phyloP scores from a whole-genome alignment of 2,797 vertebrate species.

The Microchirus variegatus region DNA sequence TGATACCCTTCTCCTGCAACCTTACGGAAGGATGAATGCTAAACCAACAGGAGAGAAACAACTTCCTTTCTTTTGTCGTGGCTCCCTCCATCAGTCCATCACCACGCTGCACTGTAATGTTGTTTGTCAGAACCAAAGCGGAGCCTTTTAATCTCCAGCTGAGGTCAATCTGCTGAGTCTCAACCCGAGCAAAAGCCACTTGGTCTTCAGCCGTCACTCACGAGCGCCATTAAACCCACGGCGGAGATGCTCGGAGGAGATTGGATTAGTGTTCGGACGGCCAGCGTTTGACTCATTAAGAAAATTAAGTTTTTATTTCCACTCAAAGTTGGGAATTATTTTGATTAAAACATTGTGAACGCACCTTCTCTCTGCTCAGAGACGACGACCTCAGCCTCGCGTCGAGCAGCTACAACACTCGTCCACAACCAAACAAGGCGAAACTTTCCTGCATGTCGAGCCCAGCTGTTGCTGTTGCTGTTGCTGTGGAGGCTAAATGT shows the following conservation, averaged over 20 bases:
- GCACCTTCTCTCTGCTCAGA: not conserved
- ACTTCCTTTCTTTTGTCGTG: constrained; percentile 37
- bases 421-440: constrained; percentile 53
- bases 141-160: constrained; percentile 29
- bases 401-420: constrained; percentile 29
- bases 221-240: constrained; percentile 44
- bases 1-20: not conserved
- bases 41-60: constrained; percentile 3
- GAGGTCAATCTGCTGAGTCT: constrained; percentile 38
- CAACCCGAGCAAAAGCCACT: constrained; percentile 34
- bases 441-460: constrained; percentile 73
- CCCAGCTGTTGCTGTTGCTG: constrained; percentile 69
- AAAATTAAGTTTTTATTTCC: constrained; percentile 47
- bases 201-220: constrained; percentile 72
- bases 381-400: constrained; percentile 3
- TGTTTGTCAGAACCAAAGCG: constrained; percentile 53
- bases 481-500: constrained; percentile 41
- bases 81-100: constrained; percentile 44
- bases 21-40: constrained; percentile 25
- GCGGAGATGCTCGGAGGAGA: constrained; percentile 30
- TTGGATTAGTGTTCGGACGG: constrained; percentile 57
- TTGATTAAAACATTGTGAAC: too few species aligned
- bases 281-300: constrained; percentile 52
- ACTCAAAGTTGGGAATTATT: too few species aligned
- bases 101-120: constrained; percentile 49